phyloP scores from a whole-genome alignment of 2,888 invertebrate species.

The Caenorhabditis japonica region DNA sequence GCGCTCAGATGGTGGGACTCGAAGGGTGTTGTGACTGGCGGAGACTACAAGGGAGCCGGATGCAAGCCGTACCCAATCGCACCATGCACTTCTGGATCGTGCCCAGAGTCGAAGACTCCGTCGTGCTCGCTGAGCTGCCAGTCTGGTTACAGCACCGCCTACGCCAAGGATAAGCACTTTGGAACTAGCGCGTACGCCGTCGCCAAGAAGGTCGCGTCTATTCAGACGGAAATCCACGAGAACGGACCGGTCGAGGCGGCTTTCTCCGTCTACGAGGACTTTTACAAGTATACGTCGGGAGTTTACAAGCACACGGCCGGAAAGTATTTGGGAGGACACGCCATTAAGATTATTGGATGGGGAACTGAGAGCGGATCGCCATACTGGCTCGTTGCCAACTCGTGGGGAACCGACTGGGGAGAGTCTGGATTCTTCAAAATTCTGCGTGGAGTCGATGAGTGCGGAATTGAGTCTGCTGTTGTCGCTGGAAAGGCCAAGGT shows the following conservation, averaged over 20 bases:
- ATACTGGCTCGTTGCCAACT: slow-evolving; percentile 18
- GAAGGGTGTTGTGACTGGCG: slow-evolving; percentile 89
- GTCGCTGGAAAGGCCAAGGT: too few species aligned
- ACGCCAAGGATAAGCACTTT: slow-evolving; percentile 85
- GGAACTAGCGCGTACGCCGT: slow-evolving; percentile 80
- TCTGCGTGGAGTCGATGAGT: slow-evolving; percentile 8
- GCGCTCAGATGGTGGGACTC: slow-evolving; percentile 90
- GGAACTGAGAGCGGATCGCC: not conserved
- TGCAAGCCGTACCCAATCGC: slow-evolving; percentile 89
- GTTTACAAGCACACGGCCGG: slow-evolving; percentile 14
- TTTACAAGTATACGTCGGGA: slow-evolving; percentile 87
- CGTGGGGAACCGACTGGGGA: slow-evolving; percentile 11
- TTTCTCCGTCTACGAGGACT: slow-evolving; percentile 88
- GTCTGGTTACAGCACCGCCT: slow-evolving; percentile 82
- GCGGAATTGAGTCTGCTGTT: slow-evolving; percentile 3
- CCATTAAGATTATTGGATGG: slow-evolving; percentile 27
- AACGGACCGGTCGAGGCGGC: slow-evolving; percentile 89
- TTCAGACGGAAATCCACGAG: slow-evolving; percentile 86
- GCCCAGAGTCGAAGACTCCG: slow-evolving; percentile 83
- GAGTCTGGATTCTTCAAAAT: slow-evolving; percentile 11
- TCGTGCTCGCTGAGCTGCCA: slow-evolving; percentile 84
- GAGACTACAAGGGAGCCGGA: slow-evolving; percentile 82
- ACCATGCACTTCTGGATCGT: slow-evolving; percentile 91
- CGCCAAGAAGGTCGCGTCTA: slow-evolving; percentile 82
- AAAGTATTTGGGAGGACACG: not conserved